These are phyloP conservation scores for Sebastes umbrosus DNA, from an alignment of 2,797 vertebrate genomes.

Conservation along the genomic window DNA sequence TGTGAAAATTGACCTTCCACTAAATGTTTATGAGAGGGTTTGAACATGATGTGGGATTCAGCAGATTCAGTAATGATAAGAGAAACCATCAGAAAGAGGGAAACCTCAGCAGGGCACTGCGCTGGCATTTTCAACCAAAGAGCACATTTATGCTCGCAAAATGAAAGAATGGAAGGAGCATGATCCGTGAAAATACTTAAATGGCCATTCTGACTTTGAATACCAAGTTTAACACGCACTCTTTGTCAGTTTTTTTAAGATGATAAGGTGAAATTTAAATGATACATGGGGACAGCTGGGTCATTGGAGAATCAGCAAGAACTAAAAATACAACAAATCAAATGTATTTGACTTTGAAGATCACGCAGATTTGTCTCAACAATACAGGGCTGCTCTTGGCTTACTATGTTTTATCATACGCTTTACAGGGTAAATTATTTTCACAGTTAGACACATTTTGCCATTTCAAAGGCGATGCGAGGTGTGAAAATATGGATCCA, in stretches of 20 bases:
- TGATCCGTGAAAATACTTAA: constrained; percentile 52
- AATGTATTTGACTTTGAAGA: constrained; percentile 12
- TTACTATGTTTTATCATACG: not conserved
- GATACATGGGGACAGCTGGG: not conserved
- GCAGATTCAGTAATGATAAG: constrained; percentile 38
- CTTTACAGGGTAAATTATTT: not conserved
- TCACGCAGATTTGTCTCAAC: not conserved
- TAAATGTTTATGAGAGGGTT: constrained; percentile 37
- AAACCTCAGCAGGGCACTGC: constrained; percentile 65
- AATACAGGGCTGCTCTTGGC: not conserved
- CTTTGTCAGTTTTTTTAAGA: not conserved
- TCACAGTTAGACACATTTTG: not conserved
- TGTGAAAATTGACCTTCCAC: constrained; percentile 25
- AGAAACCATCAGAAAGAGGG: constrained; percentile 45
- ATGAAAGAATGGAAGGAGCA: constrained; percentile 35
- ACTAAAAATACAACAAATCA: constrained; percentile 13
- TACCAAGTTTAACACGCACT: constrained; percentile 18
- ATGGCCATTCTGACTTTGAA: constrained; percentile 31
- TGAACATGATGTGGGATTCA: constrained; percentile 40
- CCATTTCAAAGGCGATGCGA: not conserved
- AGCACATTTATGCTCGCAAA: constrained; percentile 40
- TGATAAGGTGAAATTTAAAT: constrained; percentile 17
- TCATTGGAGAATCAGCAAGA: constrained; percentile 1
- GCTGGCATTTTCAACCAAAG: constrained; percentile 72
- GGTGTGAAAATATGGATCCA: not conserved